Base-by-base conservation (phyloP, 2,888 invertebrate species). In the Hirtodrosophila cameraria region DNA sequence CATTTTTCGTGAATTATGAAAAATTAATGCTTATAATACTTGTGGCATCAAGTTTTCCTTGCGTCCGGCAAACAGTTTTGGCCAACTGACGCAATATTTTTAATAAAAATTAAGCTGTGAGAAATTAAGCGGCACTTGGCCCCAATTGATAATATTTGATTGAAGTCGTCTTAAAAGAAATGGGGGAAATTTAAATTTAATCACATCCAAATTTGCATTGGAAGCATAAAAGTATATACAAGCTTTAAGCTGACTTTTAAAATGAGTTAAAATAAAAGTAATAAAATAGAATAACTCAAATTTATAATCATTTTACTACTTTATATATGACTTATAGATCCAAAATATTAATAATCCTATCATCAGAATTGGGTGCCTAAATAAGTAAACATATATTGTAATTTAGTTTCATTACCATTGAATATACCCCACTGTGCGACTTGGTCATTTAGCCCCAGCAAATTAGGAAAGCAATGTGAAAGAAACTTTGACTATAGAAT, bases 401-500 rank as follows among this genome's bases (percentile, higher is more conserved):
- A 30, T 46, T 38, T 43, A 5, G 12, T 13, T 52, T 35, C 13
- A 28, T 31, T 12, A 12, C 28, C 8, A n/a, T 1, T 6, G 16
- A 23, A 11, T 6, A 8, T 9, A 49, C 7, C 16, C 62, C 74
- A 73, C 63, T 68, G 70, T 73, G 39, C 46, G 15, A n/a, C 15
- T 45, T 52, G 23, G 43, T 38, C 42, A 71, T 61, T 76, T 66
- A 43, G 38, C 12, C 30, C n/a, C 52, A 31, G 64, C 45, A 55
- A 72, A 62, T 66, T 66, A 54, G 55, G 48, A 43, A 54, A 74
- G 59, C 23, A 57, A 39, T 52, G 54, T 13, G 39, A 49, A 48
- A 58, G 35, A 58, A 76, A 76, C 63, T 72, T 84, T 84, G 61
- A 57, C 73, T 27, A 79, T 75, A 73, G 80, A 79, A 79, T 79